Conservation (phyloP, 2,113 vertebrate genomes). For the Conger conger region DNA sequence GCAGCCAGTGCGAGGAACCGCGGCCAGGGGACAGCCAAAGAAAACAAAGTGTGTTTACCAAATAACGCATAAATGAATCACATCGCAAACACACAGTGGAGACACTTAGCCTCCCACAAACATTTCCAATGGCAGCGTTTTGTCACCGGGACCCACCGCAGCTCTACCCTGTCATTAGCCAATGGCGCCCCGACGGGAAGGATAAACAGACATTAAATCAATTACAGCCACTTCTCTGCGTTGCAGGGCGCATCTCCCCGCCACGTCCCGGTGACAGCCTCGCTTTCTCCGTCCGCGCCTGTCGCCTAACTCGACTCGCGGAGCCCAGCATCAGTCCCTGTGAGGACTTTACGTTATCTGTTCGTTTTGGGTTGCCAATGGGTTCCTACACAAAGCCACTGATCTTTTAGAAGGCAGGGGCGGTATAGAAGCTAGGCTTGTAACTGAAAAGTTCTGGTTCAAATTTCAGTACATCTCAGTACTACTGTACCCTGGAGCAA, state of each 20-base stretch:
- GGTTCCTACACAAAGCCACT: background rate
- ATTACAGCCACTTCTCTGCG: slow-evolving; percentile 70
- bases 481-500: too few relatives aligned
- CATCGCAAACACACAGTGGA: slow-evolving; percentile 63
- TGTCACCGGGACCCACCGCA: slow-evolving; percentile 75
- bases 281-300: slow-evolving; percentile 40
- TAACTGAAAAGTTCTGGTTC: too few relatives aligned
- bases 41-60: slow-evolving; percentile 10
- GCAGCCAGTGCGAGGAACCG: background rate
- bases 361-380: background rate
- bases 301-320: background rate
- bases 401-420: background rate
- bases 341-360: background rate
- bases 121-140: slow-evolving; percentile 71
- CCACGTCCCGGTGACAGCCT: slow-evolving; percentile 31
- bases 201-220: slow-evolving; percentile 82
- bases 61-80: slow-evolving; percentile 13
- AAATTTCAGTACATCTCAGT: too few relatives aligned
- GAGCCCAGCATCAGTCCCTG: background rate
- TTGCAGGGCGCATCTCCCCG: slow-evolving; percentile 32
- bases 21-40: background rate
- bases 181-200: slow-evolving; percentile 72
- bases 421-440: background rate
- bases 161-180: slow-evolving; percentile 75
- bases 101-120: slow-evolving; percentile 76